Percentiles rank a stretch among this genome's conserved stretches.
Evolutionary conservation across 2,797 vertebrate species (phyloP).

Genomic region (Melanotaenia maccullochi): DNA sequence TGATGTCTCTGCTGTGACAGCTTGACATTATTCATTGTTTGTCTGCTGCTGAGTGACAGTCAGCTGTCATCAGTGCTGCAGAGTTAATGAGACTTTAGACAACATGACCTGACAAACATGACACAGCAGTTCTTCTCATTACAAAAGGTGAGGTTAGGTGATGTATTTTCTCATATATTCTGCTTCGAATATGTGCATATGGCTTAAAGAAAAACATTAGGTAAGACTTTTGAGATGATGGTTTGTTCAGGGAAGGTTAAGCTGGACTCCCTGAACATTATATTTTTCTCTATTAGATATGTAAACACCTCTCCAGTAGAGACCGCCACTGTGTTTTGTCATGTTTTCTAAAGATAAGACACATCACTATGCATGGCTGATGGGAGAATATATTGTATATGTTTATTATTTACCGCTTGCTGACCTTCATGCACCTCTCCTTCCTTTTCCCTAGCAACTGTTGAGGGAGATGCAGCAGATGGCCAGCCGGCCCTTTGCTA

Average conservation of each 20-base stretch:
- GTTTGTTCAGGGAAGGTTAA: neutral
- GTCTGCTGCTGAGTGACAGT: no score
- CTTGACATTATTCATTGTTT: no score
- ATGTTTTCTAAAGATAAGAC: neutral
- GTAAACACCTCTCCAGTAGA: neutral
- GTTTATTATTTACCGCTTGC: constrained; percentile 32
- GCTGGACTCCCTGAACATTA: neutral
- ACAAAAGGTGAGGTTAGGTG: neutral
- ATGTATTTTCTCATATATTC: neutral
- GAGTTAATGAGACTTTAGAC: no score
- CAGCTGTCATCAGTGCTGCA: no score
- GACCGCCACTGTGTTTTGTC: neutral
- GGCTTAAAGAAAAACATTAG: neutral
- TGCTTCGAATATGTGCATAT: neutral
- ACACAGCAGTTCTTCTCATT: no score
- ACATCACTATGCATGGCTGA: neutral
- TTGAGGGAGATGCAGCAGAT: constrained; percentile 99
- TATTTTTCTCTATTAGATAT: neutral
- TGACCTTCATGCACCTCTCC: constrained; percentile 52
- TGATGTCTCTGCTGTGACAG: no score
- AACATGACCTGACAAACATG: no score
- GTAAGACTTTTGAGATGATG: neutral
- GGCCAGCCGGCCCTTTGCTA: constrained; percentile 98
- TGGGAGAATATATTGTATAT: constrained; percentile 8
- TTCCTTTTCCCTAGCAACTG: constrained; percentile 88